Base-by-base conservation (phyloP, 2,113 vertebrate genomes). In the Ovis canadensis region DNA sequence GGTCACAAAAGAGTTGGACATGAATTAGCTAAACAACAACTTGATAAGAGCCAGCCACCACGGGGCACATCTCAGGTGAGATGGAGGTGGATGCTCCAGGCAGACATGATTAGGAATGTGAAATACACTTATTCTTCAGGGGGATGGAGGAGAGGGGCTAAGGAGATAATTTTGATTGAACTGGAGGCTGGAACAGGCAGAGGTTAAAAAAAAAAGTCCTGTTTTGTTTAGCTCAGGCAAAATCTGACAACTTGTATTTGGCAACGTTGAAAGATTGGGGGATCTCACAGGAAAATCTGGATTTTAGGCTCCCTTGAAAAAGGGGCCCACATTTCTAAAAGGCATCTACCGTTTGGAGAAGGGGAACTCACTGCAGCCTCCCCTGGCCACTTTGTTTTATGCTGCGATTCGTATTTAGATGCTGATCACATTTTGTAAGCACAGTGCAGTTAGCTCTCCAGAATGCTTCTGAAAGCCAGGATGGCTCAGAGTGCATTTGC, bases 381-480 rank as follows among this genome's bases (percentile, higher is more conserved):
- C n/a, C 45, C 50, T 3, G 62, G 31, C 85, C 54, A 10, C 67
- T 96, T 71, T 77, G 13, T 64, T 92, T 52, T 40, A 88, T 81
- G 83, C 88, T 78, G 59, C 23, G 36, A 27, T 84, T 52, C 85
- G 23, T 93, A 97, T 95, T 96, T 90, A 95, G 94, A 98, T 97
- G 96, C 92, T 92, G 92, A 96, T 96, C 97, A 95, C 97, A 90
- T 85, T 94, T 94, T 80, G 55, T 16, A 21, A 91, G 90, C 77
- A 54, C 57, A 43, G 93, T 52, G 45, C 54, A 74, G 88, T 91
- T 54, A 95, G 93, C 29, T 64, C 81, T 92, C 62, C 81, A 91
- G 87, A 93, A 87, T 40, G 86, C 87, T 90, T 94, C 93, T 60
- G 59, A 95, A 94, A 93, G 95, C 67, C 90, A 59, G 0, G 54